Percentiles rank a stretch among this genome's conserved stretches.
Conservation (phyloP, 2,888 invertebrate genomes). For the Oeneis ivallda region DNA sequence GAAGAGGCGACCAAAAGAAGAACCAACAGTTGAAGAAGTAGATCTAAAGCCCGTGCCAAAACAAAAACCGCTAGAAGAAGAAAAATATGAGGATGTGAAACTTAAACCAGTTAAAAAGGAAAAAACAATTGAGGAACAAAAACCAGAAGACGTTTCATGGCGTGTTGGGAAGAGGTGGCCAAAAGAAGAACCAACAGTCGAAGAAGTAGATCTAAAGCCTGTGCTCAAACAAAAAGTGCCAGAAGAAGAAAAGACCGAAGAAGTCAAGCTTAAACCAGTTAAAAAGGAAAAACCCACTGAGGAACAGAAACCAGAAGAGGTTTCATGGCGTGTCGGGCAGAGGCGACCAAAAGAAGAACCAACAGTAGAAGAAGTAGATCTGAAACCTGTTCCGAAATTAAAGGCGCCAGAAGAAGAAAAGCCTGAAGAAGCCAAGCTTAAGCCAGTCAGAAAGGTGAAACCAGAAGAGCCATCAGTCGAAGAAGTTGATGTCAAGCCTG, state of each 20-base stretch:
- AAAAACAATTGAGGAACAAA: slow-evolving; percentile 53
- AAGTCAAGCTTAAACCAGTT: slow-evolving; percentile 36
- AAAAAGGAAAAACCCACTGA: slow-evolving; percentile 52
- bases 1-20: slow-evolving; percentile 53
- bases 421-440: slow-evolving; percentile 57
- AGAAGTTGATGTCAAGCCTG: slow-evolving; percentile 71
- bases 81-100: slow-evolving; percentile 46
- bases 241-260: neutral
- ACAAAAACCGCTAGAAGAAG: slow-evolving; percentile 53
- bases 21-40: neutral
- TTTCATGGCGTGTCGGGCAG: slow-evolving; percentile 48
- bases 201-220: slow-evolving; percentile 30
- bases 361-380: slow-evolving; percentile 66
- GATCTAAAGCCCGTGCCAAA: slow-evolving; percentile 42
- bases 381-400: slow-evolving; percentile 66
- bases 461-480: slow-evolving; percentile 44
- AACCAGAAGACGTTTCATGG: too few species aligned
- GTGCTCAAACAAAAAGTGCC: neutral
- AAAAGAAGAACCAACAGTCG: slow-evolving; percentile 46
- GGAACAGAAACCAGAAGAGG: slow-evolving; percentile 64
- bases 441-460: slow-evolving; percentile 41
- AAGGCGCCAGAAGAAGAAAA: slow-evolving; percentile 50
- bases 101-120: slow-evolving; percentile 45
- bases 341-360: slow-evolving; percentile 47
- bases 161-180: too few species aligned